phyloP scores from a whole-genome alignment of 2,113 vertebrate species.

The Colinus virginianus region DNA sequence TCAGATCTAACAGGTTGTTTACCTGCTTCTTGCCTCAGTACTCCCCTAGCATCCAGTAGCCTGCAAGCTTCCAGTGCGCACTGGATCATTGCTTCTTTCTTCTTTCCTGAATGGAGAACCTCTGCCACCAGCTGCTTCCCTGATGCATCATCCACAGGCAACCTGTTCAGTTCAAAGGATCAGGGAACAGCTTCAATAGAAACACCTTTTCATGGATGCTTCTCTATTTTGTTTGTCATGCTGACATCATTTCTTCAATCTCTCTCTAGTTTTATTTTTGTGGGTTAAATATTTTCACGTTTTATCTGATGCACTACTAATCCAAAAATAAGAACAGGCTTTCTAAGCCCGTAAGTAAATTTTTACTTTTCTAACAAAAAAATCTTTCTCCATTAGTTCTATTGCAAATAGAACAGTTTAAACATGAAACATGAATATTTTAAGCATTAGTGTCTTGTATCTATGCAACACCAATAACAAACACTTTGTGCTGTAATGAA shows the following conservation, averaged over 20 bases:
- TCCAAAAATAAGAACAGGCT: neutral
- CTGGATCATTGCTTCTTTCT: conserved; percentile 92
- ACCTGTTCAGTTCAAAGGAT: conserved; percentile 73
- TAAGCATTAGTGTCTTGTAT: neutral
- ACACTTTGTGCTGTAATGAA: neutral
- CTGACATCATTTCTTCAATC: neutral
- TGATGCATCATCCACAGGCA: conserved; percentile 92
- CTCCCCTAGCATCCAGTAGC: conserved; percentile 92
- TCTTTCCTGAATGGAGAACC: conserved; percentile 91
- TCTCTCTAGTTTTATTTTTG: neutral
- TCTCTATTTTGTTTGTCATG: neutral
- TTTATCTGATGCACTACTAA: neutral
- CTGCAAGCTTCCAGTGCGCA: conserved; percentile 95
- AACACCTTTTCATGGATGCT: neutral
- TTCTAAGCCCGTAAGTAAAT: neutral
- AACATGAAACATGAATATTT: neutral
- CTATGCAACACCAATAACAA: neutral
- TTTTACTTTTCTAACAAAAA: neutral
- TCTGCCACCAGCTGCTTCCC: conserved; percentile 95
- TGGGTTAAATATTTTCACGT: neutral
- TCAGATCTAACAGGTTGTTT: neutral
- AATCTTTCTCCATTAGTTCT: neutral
- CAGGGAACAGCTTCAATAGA: conserved; percentile 4
- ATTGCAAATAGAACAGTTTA: neutral
- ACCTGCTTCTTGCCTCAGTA: conserved; percentile 98